These are phyloP conservation scores for Phrynocephalus guinanensis DNA, from an alignment of 2,797 vertebrate species.

Conservation along the genomic window DNA sequence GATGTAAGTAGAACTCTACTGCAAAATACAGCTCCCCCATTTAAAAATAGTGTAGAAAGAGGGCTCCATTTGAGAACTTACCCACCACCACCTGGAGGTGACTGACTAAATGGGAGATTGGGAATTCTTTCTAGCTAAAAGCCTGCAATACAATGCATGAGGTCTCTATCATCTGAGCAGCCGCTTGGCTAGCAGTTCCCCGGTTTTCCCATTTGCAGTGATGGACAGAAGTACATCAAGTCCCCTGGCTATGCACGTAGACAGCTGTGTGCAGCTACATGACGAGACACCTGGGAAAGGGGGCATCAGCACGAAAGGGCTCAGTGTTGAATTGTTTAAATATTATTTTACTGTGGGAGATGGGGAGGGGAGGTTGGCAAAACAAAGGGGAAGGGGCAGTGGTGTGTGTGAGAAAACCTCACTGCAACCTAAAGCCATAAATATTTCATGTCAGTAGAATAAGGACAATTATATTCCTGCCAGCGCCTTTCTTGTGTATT, in stretches of 20 bases:
- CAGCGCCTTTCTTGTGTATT: constrained; percentile 71
- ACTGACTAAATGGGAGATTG: constrained; percentile 42
- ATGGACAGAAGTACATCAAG: constrained; percentile 68
- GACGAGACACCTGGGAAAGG: constrained; percentile 45
- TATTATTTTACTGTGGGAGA: background rate
- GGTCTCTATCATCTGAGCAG: constrained; percentile 48
- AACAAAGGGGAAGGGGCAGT: constrained; percentile 9
- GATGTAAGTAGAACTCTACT: constrained; percentile 17
- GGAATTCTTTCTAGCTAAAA: constrained; percentile 74
- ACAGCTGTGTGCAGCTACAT: constrained; percentile 60
- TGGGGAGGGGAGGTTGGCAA: background rate
- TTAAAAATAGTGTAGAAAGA: constrained; percentile 15
- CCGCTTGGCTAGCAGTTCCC: constrained; percentile 35
- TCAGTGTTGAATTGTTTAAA: constrained; percentile 24
- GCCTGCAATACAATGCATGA: constrained; percentile 68
- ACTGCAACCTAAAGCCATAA: constrained; percentile 65
- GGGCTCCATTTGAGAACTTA: constrained; percentile 3
- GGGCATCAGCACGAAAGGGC: constrained; percentile 15
- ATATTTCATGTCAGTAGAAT: constrained; percentile 70
- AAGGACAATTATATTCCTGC: constrained; percentile 70
- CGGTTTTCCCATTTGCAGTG: constrained; percentile 36
- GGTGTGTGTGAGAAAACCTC: constrained; percentile 34
- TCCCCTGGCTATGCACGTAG: constrained; percentile 36
- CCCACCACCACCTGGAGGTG: background rate
- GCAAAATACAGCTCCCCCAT: constrained; percentile 57